Conservation (phyloP, 2,888 invertebrate species). For the Willowsia nigromaculata region DNA sequence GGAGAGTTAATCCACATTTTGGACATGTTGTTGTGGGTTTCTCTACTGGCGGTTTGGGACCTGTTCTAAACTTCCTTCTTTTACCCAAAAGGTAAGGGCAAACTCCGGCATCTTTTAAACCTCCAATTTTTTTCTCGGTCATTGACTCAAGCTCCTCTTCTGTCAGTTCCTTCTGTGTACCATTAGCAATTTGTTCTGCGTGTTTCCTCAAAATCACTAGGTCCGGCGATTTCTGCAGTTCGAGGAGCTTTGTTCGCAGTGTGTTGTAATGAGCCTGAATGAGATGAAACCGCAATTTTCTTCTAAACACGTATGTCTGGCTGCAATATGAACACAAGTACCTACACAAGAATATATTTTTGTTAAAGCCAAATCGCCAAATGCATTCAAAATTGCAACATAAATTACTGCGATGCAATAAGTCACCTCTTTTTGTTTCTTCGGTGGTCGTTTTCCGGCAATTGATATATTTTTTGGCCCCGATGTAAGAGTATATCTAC, state of each 20-base stretch:
- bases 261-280: neutral
- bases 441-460: neutral
- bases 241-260: neutral
- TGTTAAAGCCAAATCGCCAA: neutral
- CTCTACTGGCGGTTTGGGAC: neutral
- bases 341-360: neutral
- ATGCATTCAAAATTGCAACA: neutral
- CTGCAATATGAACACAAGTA: neutral
- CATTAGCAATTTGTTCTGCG: neutral
- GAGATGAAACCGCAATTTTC: neutral
- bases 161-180: neutral
- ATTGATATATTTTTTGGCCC: neutral
- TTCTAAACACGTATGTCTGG: neutral
- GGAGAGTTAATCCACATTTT: neutral
- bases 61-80: neutral
- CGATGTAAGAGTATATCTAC: neutral
- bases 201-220: neutral
- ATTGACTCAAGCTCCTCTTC: neutral
- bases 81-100: neutral
- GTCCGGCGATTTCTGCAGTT: neutral
- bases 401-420: neutral
- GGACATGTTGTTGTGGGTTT: neutral
- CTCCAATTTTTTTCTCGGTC: neutral
- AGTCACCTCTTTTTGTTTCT: neutral
- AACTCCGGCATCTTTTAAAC: neutral